Base-by-base conservation (phyloP, 1,140 invertebrate genomes). In the Drosophila guanche region DNA sequence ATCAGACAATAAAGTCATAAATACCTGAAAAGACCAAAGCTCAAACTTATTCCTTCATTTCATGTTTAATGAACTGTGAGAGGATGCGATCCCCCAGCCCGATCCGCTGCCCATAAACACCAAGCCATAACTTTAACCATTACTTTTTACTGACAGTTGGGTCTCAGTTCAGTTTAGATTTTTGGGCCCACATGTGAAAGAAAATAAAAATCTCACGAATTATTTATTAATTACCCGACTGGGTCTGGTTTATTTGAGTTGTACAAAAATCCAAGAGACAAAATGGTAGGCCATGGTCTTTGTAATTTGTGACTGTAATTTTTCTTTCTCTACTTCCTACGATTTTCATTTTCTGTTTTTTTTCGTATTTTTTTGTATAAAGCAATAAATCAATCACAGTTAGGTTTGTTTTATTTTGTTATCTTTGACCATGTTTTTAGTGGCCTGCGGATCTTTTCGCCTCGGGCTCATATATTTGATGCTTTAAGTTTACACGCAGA, bases 381-480 rank as follows among this genome's bases (percentile, higher is more conserved):
- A 86, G 76, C 83, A 83, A 86, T 86, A 86, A 86, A 86, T 86
- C 81, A 86, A 86, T 86, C 81, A 88, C 47, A 59, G 69, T 68
- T 75, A 46, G 73, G 53, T 68, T 86, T 69, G 51, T 12, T 45
- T 50, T 60, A 56, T 63, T 79, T 75, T 52, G 63, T 80, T 84
- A 84, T 84, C 72, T 84, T 58, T 67, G 43, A 72, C 48, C 58
- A 73, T 86, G 63, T 85, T 85, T 85, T 85, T 85, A 85, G 73
- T 86, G 76, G 75, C 55, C 71, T 78, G 81, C 77, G 77, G 51
- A 73, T 77, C 76, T 72, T 66, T 68, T 72, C 65, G 50, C 3
- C 12, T 40, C 40, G 41, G 37, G 7, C 27, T 47, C 48, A 46
- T 37, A 52, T 33, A 53, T 43, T 50, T 23, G 42, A 61, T 52